These are phyloP conservation scores for Chalcosyrphus nemorum DNA, from an alignment of 2,888 invertebrate species.

Conservation along the genomic window DNA sequence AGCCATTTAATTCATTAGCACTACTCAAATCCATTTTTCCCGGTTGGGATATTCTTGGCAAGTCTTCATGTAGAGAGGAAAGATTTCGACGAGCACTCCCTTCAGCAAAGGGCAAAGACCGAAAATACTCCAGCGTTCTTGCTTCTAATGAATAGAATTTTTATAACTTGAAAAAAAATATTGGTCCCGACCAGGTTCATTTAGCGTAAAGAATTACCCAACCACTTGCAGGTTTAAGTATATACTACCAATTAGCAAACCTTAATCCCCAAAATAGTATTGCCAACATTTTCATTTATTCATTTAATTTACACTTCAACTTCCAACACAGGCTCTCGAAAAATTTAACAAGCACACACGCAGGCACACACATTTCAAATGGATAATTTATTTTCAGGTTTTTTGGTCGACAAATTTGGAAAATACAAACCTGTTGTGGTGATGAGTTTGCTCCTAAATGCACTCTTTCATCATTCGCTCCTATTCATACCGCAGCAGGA, in stretches of 20 bases:
- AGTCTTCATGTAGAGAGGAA: too few species aligned
- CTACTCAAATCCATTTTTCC: too few species aligned
- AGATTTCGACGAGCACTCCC: too few species aligned
- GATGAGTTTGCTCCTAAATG: conserved; percentile 89
- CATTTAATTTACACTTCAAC: conserved; percentile 12
- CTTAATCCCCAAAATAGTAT: background rate
- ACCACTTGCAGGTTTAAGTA: too few species aligned
- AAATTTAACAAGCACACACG: background rate
- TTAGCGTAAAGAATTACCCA: too few species aligned
- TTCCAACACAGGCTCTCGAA: background rate
- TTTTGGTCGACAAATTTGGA: conserved; percentile 93
- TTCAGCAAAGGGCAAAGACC: too few species aligned
- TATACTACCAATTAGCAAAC: background rate
- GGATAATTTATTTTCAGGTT: conserved; percentile 84
- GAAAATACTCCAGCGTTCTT: too few species aligned
- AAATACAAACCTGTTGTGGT: conserved; percentile 93
- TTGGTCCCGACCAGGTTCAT: too few species aligned
- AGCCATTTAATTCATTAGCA: too few species aligned
- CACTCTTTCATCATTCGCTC: conserved; percentile 90
- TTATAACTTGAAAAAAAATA: too few species aligned
- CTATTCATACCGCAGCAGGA: conserved; percentile 91
- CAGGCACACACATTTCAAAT: background rate
- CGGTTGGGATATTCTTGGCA: too few species aligned
- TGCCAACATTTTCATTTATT: conserved; percentile 5
- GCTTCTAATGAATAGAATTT: too few species aligned